Evolutionary conservation across 2,888 invertebrate species (phyloP).

Genomic region (Eudemis profundana): DNA sequence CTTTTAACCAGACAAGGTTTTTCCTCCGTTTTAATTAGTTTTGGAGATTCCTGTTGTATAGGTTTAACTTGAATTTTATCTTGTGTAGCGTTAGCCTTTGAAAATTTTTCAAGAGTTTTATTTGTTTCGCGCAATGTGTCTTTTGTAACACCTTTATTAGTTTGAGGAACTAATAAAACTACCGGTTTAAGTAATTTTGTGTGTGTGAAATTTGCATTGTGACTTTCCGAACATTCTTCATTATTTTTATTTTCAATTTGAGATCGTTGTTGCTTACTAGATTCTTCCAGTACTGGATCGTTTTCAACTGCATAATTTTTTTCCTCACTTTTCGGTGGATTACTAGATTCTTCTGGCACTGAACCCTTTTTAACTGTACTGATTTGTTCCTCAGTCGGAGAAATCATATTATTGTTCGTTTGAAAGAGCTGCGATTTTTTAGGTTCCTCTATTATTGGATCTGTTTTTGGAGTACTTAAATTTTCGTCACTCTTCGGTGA

Average conservation of each 20-base stretch:
- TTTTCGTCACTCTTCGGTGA: no score
- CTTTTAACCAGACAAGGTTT: constrained; percentile 41
- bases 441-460: background rate
- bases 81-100: background rate
- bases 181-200: background rate
- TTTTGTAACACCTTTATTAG: background rate
- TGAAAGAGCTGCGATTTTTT: no score
- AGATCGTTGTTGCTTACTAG: background rate
- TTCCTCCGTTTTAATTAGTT: constrained; percentile 28
- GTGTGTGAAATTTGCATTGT: background rate
- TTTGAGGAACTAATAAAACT: background rate
- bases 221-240: background rate
- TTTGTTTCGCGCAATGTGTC: background rate
- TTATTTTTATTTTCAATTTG: background rate
- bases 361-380: background rate
- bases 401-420: no score
- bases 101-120: background rate
- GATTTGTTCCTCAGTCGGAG: no score
- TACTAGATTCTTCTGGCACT: background rate
- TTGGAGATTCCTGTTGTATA: constrained; percentile 5
- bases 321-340: background rate
- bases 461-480: background rate
- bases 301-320: background rate
- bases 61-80: constrained; percentile 4
- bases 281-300: background rate